phyloP scores from a whole-genome alignment of 2,888 invertebrate genomes.

The Charanyca ferruginea region DNA sequence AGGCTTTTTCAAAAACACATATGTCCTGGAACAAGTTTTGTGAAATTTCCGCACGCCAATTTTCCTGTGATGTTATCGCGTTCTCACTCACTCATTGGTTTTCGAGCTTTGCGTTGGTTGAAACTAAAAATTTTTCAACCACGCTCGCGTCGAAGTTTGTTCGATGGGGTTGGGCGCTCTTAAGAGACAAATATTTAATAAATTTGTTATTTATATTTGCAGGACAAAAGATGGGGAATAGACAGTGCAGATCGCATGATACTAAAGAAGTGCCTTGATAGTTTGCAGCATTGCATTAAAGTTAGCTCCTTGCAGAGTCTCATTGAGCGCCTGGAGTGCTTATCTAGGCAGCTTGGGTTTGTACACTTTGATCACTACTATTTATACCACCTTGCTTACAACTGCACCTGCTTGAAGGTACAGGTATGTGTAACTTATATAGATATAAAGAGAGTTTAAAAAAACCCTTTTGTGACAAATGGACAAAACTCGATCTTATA shows the following conservation, averaged over 20 bases:
- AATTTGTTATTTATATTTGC: conserved; percentile 40
- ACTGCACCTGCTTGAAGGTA: background rate
- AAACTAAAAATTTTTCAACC: too few relatives aligned
- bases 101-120: too few relatives aligned
- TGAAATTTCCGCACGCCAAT: too few relatives aligned
- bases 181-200: background rate
- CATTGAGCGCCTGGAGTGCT: conserved; percentile 97
- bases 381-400: conserved; percentile 6
- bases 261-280: conserved; percentile 97
- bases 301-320: conserved; percentile 97
- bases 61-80: too few relatives aligned
- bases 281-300: conserved; percentile 98
- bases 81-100: too few relatives aligned
- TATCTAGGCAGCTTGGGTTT: conserved; percentile 97
- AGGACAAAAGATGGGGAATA: conserved; percentile 97
- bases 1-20: too few relatives aligned
- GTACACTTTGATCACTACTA: conserved; percentile 58
- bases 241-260: conserved; percentile 96
- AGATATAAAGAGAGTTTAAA: background rate
- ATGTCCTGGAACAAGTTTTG: too few relatives aligned
- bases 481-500: background rate
- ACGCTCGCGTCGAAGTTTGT: too few relatives aligned
- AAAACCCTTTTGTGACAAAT: too few relatives aligned
- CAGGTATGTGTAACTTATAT: background rate
- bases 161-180: too few relatives aligned